phyloP scores from a whole-genome alignment of 92 coral and sea anemone species.

The Anthopleura xanthogrammica region DNA sequence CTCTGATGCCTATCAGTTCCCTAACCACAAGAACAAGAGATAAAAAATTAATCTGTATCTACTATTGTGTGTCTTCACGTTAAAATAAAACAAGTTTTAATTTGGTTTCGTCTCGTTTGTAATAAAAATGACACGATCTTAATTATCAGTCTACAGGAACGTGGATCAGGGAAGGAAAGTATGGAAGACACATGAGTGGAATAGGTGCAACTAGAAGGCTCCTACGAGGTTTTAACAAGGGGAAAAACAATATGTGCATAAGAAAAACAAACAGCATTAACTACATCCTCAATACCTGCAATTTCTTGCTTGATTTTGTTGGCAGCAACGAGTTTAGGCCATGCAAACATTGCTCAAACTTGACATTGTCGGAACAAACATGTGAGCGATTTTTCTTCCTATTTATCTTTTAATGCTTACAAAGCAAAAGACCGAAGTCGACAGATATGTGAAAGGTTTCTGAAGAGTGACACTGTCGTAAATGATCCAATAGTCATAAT shows the following conservation, averaged over 20 bases:
- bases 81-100: neutral
- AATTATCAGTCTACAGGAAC: neutral
- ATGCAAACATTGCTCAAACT: constrained; percentile 22
- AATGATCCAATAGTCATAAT: constrained; percentile 16
- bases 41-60: neutral
- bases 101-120: neutral
- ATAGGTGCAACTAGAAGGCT: neutral
- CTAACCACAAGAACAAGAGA: neutral
- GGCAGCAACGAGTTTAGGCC: constrained; percentile 25
- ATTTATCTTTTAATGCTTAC: constrained; percentile 39
- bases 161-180: neutral
- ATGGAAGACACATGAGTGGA: neutral
- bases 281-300: constrained; percentile 19
- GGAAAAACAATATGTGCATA: constrained; percentile 14
- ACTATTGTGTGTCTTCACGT: neutral
- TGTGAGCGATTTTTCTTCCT: constrained; percentile 17
- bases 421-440: constrained; percentile 27
- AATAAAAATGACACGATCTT: neutral
- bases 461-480: constrained; percentile 20
- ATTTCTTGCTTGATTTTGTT: constrained; percentile 24
- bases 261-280: constrained; percentile 28
- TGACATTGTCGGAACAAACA: constrained; percentile 35
- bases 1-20: neutral
- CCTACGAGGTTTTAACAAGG: neutral
- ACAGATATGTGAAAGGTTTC: constrained; percentile 20